Percentiles rank a stretch among this genome's conserved stretches.
These are phyloP conservation scores for Spinus olivaceus DNA, from an alignment of 2,797 vertebrate species.

Conservation along the genomic window DNA sequence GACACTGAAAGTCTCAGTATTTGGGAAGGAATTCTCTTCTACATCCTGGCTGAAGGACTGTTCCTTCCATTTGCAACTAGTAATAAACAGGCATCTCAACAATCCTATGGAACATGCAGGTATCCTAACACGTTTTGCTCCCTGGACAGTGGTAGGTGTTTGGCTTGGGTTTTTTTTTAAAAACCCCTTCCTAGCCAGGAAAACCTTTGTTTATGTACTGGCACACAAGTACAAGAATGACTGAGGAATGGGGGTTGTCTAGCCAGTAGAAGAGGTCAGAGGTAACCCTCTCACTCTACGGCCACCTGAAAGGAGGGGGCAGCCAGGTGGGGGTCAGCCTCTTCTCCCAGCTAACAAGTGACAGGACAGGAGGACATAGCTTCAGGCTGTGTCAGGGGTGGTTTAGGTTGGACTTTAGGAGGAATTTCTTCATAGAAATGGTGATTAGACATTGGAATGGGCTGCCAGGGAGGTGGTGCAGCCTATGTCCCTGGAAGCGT, in stretches of 20 bases:
- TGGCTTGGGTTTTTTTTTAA: not conserved
- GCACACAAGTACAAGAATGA: not conserved
- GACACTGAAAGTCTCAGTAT: not conserved
- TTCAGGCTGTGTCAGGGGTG: not conserved
- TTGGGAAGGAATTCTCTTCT: not conserved
- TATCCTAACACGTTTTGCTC: not conserved
- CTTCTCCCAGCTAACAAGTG: not conserved
- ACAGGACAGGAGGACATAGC: not conserved
- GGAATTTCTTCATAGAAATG: not conserved
- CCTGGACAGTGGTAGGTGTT: not conserved
- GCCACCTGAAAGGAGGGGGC: not conserved
- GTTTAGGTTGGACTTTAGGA: not conserved
- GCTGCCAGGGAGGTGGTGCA: not conserved
- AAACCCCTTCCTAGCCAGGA: not conserved
- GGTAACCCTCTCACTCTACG: not conserved
- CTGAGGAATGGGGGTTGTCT: rapidly evolving
- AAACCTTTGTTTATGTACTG: not conserved
- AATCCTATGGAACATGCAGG: not conserved
- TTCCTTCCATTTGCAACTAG: not conserved
- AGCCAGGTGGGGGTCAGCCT: not conserved
- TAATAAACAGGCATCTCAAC: not conserved
- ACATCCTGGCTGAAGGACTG: not conserved
- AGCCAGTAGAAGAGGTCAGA: not conserved
- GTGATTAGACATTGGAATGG: not conserved
- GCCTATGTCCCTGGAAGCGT: not conserved